Percentiles rank a stretch among this genome's conserved stretches.
phyloP scores from a whole-genome alignment of 92 coral and sea anemone genomes.

The Palythoa grandis region DNA sequence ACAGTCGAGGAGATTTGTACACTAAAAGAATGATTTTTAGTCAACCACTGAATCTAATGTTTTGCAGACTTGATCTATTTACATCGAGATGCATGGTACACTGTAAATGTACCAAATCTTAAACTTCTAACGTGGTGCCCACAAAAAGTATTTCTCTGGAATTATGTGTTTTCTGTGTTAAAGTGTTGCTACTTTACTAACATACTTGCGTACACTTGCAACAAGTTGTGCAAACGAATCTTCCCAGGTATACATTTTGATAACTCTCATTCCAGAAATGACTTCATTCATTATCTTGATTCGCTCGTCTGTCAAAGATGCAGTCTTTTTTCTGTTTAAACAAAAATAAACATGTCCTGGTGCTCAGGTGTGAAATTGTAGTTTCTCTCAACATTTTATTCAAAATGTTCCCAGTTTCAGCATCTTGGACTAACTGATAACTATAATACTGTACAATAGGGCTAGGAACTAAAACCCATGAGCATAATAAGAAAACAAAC shows the following conservation, averaged over 20 bases:
- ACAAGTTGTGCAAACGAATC: constrained; percentile 83
- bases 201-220: constrained; percentile 80
- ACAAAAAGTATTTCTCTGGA: background rate
- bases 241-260: constrained; percentile 99
- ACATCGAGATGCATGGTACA: no score
- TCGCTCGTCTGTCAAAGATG: constrained; percentile 79
- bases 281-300: constrained; percentile 96
- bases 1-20: no score
- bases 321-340: constrained; percentile 73
- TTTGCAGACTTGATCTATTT: no score
- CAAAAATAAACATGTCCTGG: background rate
- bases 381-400: background rate
- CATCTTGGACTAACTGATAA: no score
- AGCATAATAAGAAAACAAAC: no score
- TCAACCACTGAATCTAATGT: no score
- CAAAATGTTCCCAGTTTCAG: background rate
- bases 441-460: no score
- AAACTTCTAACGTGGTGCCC: no score
- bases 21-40: no score
- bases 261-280: constrained; percentile 96
- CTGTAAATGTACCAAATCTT: no score
- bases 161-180: background rate
- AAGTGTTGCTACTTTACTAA: background rate
- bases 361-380: background rate
- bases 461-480: no score